Conservation (phyloP, 2,888 invertebrate species). For the Muschampia plurimacula region DNA sequence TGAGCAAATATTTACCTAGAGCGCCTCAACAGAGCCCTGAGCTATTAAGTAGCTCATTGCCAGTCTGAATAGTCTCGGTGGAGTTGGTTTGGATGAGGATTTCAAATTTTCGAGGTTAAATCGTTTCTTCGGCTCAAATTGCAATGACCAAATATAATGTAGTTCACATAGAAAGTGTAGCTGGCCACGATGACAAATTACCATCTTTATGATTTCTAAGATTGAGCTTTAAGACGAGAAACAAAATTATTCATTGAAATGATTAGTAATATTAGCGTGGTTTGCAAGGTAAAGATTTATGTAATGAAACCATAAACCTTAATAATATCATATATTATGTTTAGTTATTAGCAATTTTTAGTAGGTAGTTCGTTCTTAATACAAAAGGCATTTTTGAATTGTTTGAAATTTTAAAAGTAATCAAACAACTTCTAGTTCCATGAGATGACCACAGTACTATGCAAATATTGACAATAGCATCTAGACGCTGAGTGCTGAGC, state of each 20-base stretch:
- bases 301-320: too few relatives aligned
- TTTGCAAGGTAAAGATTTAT: too few relatives aligned
- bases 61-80: constrained; percentile 67
- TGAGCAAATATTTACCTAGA: constrained; percentile 74
- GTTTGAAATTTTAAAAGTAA: background rate
- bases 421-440: too few relatives aligned
- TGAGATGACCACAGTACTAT: background rate
- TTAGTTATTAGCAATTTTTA: background rate
- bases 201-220: background rate
- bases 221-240: background rate
- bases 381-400: background rate
- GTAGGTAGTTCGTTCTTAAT: background rate
- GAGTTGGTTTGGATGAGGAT: constrained; percentile 4
- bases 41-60: constrained; percentile 80
- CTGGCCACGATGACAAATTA: background rate
- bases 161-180: background rate
- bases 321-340: too few relatives aligned
- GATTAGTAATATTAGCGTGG: too few relatives aligned
- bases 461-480: constrained; percentile 1
- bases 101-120: background rate
- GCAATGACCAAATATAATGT: background rate
- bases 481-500: constrained; percentile 2
- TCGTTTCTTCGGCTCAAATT: background rate
- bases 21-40: constrained; percentile 51
- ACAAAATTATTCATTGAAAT: too few relatives aligned